Percentiles rank a stretch among this genome's conserved stretches.
phyloP scores from a whole-genome alignment of 92 coral and sea anemone species.

The Siderastrea siderea region DNA sequence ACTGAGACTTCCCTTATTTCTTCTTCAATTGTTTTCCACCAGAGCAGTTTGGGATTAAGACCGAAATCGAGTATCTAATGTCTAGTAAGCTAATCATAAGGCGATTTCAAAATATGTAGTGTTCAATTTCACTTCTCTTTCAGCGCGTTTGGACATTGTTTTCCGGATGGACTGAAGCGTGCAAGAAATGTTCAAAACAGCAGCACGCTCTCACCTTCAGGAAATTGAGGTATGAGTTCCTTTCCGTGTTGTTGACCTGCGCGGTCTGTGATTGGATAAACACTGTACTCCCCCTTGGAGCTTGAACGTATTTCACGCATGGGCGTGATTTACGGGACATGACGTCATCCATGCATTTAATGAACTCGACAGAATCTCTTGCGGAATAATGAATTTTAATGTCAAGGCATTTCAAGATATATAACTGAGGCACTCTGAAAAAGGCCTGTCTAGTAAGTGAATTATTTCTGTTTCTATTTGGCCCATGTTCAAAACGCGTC shows the following conservation, averaged over 20 bases:
- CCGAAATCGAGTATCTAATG: too few relatives aligned
- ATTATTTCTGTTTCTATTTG: not conserved
- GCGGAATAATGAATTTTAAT: not conserved
- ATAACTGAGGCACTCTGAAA: not conserved
- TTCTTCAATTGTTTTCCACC: too few relatives aligned
- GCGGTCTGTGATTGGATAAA: not conserved
- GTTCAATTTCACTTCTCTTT: not conserved
- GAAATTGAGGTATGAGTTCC: slow-evolving; percentile 26
- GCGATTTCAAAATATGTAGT: not conserved
- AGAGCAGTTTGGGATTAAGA: too few relatives aligned
- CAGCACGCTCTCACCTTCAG: not conserved
- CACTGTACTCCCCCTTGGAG: not conserved
- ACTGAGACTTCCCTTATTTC: too few relatives aligned
- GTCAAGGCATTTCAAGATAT: not conserved
- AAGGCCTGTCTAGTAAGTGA: not conserved
- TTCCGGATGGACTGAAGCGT: not conserved
- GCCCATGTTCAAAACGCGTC: not conserved
- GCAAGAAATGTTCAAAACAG: not conserved
- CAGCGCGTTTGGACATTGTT: not conserved
- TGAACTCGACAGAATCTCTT: not conserved
- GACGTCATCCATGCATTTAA: not conserved
- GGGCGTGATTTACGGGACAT: not conserved
- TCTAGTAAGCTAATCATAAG: too few relatives aligned
- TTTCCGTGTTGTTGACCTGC: not conserved
- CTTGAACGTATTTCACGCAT: not conserved